phyloP scores from a whole-genome alignment of 2,797 vertebrate genomes.

The Staurois parvus region DNA sequence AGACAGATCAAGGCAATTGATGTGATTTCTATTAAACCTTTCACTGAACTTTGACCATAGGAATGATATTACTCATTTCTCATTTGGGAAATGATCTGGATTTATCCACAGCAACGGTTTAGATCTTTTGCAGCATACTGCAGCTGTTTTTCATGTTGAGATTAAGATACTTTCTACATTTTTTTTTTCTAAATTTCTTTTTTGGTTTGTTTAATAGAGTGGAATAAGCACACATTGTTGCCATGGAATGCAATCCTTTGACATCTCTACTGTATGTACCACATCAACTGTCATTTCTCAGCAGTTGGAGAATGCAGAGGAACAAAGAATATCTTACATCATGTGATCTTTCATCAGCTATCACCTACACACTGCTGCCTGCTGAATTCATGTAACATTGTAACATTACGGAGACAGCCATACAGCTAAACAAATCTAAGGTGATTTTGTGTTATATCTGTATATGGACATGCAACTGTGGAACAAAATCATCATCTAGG shows the following conservation, averaged over 20 bases:
- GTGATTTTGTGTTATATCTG: too few species aligned
- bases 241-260: not conserved
- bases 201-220: not conserved
- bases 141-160: slow-evolving; percentile 15
- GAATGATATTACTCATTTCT: slow-evolving; percentile 62
- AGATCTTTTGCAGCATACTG: slow-evolving; percentile 37
- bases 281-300: not conserved
- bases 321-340: not conserved
- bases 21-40: slow-evolving; percentile 62
- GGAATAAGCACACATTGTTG: not conserved
- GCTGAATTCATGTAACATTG: not conserved
- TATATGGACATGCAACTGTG: too few species aligned
- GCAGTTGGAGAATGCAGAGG: not conserved
- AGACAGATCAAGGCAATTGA: slow-evolving; percentile 55
- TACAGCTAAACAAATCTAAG: not conserved
- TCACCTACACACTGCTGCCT: not conserved
- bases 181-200: slow-evolving; percentile 21
- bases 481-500: too few species aligned
- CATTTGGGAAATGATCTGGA: slow-evolving; percentile 51
- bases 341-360: not conserved
- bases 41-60: slow-evolving; percentile 62
- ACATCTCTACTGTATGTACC: not conserved
- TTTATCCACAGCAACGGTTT: slow-evolving; percentile 35
- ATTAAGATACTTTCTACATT: slow-evolving; percentile 34
- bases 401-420: not conserved